Percentiles rank a stretch among this genome's conserved stretches.
phyloP scores from a whole-genome alignment of 2,113 vertebrate genomes.

The Glareola pratincola region DNA sequence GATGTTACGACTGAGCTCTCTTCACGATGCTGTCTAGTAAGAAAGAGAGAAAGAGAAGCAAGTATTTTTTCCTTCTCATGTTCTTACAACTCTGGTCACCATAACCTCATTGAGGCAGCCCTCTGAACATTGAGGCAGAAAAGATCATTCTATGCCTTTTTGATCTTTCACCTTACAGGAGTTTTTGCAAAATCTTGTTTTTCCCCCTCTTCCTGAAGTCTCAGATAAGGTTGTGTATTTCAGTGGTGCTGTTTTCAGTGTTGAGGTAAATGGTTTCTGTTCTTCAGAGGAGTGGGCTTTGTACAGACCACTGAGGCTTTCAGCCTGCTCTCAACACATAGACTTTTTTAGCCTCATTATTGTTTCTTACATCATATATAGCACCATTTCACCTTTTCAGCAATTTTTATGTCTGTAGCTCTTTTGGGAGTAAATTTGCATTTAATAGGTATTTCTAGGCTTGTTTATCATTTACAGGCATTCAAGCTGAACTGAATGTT shows the following conservation, averaged over 20 bases:
- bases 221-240: background rate
- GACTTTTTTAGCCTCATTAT: background rate
- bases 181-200: background rate
- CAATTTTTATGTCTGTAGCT: background rate
- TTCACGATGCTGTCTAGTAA: background rate
- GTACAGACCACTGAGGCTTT: background rate
- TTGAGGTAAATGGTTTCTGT: background rate
- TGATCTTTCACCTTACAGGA: background rate
- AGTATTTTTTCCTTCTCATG: background rate
- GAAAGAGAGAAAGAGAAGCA: background rate
- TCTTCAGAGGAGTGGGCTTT: background rate
- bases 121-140: background rate
- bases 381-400: background rate
- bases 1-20: background rate
- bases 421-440: background rate
- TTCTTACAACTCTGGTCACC: background rate
- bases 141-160: background rate
- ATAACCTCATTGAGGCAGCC: background rate
- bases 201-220: background rate
- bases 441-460: background rate
- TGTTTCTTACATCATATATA: background rate
- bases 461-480: background rate
- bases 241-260: background rate
- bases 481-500: background rate
- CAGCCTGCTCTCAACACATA: background rate